phyloP scores from a whole-genome alignment of 2,888 invertebrate genomes.

The Leptogaster cylindrica region DNA sequence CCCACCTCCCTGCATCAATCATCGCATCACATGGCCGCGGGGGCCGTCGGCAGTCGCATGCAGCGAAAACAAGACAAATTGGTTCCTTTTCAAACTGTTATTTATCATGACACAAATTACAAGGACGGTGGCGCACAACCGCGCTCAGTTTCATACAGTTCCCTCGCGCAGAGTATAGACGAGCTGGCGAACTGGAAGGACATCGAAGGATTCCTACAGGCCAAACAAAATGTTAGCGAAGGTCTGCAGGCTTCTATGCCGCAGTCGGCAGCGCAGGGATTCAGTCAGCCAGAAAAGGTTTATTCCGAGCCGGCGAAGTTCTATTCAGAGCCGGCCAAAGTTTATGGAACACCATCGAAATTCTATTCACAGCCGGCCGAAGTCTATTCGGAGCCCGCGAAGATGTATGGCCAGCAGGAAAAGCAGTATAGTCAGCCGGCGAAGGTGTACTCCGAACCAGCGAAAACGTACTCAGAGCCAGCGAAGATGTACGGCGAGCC shows the following conservation, averaged over 20 bases:
- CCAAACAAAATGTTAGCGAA: conserved; percentile 57
- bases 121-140: conserved; percentile 59
- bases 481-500: conserved; percentile 65
- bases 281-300: conserved; percentile 64
- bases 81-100: conserved; percentile 64
- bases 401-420: conserved; percentile 64
- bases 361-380: conserved; percentile 68
- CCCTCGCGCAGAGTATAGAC: conserved; percentile 62
- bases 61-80: conserved; percentile 55
- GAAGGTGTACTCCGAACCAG: conserved; percentile 68
- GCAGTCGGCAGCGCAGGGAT: conserved; percentile 65
- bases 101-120: conserved; percentile 62
- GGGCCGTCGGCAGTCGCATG: conserved; percentile 47
- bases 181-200: conserved; percentile 55
- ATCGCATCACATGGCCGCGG: conserved; percentile 39
- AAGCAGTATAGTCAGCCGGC: conserved; percentile 68
- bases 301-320: conserved; percentile 66
- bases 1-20: conserved; percentile 62
- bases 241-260: conserved; percentile 59
- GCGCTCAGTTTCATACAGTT: conserved; percentile 66
- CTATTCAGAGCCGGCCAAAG: conserved; percentile 63
- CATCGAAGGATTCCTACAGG: conserved; percentile 55
- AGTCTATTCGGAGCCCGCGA: conserved; percentile 67
- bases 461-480: conserved; percentile 66
- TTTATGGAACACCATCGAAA: conserved; percentile 64